Evolutionary conservation across 2,797 vertebrate genomes (phyloP).

Genomic region (Paramormyrops hopkinsi): DNA sequence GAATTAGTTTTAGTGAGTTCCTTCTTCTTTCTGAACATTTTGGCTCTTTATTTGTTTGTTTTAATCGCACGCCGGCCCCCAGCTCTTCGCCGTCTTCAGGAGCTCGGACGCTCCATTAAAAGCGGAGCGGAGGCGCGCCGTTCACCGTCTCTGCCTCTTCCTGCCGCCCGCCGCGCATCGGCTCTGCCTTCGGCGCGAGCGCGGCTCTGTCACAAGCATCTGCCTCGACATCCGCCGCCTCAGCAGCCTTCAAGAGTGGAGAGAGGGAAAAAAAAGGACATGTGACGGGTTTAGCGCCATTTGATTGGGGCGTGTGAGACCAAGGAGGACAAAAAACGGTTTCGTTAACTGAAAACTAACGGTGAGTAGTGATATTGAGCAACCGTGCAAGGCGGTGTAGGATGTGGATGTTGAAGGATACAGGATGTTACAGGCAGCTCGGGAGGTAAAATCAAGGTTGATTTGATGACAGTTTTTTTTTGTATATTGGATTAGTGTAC

Average conservation of each 20-base stretch:
- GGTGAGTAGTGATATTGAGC: not conserved
- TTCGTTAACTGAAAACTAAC: not conserved
- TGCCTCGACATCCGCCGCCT: conserved; percentile 4
- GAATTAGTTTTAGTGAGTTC: conserved; percentile 93
- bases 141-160: not conserved
- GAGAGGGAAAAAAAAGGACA: not conserved
- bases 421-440: not conserved
- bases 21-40: conserved; percentile 88
- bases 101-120: not conserved
- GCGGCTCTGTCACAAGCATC: not conserved
- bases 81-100: not conserved
- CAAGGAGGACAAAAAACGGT: not conserved
- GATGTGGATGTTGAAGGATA: not conserved
- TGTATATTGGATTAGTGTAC: not conserved
- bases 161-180: not conserved
- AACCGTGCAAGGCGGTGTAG: not conserved
- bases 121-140: not conserved
- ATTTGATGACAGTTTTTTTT: not conserved
- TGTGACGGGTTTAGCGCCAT: not conserved
- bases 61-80: not conserved
- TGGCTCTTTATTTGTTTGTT: conserved; percentile 35
- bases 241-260: not conserved
- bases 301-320: not conserved
- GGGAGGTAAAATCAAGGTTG: not conserved
- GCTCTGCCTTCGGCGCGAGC: not conserved